A percentile compares a stretch with the other conserved stretches of the same genome.
Evolutionary conservation across 2,113 vertebrate genomes (phyloP).

Genomic region (Camelus bactrianus): DNA sequence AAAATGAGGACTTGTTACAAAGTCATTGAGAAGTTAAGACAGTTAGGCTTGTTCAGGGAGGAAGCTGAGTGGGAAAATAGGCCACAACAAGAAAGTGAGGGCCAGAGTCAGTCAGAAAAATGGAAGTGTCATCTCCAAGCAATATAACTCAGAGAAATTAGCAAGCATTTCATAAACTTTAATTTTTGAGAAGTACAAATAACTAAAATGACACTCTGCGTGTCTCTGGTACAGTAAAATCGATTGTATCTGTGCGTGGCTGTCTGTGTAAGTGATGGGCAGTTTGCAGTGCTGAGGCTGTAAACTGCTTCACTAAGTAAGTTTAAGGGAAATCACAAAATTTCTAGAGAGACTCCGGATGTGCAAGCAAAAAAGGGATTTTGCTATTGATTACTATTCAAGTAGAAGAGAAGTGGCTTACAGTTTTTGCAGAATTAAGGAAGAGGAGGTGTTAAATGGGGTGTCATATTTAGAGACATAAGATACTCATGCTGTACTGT

Average conservation of each 20-base stretch:
- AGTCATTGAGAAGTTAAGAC: neutral
- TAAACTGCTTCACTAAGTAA: neutral
- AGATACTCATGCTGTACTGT: neutral
- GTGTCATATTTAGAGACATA: neutral
- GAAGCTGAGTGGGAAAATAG: neutral
- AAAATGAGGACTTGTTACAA: neutral
- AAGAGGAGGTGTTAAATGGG: constrained; percentile 15
- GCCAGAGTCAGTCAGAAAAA: neutral
- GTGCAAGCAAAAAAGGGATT: neutral
- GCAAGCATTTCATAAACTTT: neutral
- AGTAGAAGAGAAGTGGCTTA: neutral
- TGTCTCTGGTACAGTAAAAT: neutral
- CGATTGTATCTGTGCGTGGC: no score
- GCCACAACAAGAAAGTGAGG: neutral
- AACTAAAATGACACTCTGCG: neutral
- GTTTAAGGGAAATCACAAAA: neutral
- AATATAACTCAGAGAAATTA: neutral
- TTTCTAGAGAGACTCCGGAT: constrained; percentile 25
- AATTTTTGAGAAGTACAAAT: neutral
- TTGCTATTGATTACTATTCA: neutral
- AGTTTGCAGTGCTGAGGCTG: neutral
- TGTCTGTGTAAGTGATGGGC: neutral
- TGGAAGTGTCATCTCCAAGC: neutral
- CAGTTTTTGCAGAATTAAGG: constrained; percentile 33
- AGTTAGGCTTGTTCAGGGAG: neutral